Evolutionary conservation across 2,888 invertebrate species (phyloP), one percentile per base, ranked within the genome.

Genomic region (Brachypalpus laphriformis): DNA sequence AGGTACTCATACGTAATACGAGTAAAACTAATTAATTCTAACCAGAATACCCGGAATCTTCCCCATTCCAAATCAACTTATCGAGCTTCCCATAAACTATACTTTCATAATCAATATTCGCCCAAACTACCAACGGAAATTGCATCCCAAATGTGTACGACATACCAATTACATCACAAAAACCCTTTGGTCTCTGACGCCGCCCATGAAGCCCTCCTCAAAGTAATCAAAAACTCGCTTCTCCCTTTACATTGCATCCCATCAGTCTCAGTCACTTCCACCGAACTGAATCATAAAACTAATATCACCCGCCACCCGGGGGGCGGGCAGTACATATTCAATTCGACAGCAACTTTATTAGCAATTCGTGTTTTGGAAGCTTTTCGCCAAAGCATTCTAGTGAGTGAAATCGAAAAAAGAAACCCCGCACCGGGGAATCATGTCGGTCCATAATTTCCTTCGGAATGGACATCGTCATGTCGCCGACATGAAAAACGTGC

Each of bases 401-500:
- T 0, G 45, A n/a, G 22, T n/a, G 22, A 8, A 9, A 1, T 5
- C 18, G n/a, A 9, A 11, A 34, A 22, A 20, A 51, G 20, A 51
- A 40, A 49, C 47, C 25, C 25, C 2, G 47, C 45, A 57, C 59
- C 57, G 49, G 47, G 20, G 71, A 59, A 51, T 45, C 80, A 80
- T 74, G 72, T 25, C 65, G 49, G 45, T 63, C 28, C 74, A 80
- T 74, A 80, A 80, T 59, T 74, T 74, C 25, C 51, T 8, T 20
- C 51, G 7, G 59, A 66, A 80, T 80, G 45, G 49, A 37, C 57
- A 54, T 45, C 59, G 54, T 59, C 75, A 72, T 72, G 66, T 40
- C 49, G 51, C 51, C 65, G 72, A 72, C 80, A 81, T 47, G 59
- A 61, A 74, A 81, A 81, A 61, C 80, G 80, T 81, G 80, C 80